A percentile compares a stretch with the other conserved stretches of the same genome.
phyloP scores from a whole-genome alignment of 2,113 vertebrate species.

The Crypturellus undulatus region DNA sequence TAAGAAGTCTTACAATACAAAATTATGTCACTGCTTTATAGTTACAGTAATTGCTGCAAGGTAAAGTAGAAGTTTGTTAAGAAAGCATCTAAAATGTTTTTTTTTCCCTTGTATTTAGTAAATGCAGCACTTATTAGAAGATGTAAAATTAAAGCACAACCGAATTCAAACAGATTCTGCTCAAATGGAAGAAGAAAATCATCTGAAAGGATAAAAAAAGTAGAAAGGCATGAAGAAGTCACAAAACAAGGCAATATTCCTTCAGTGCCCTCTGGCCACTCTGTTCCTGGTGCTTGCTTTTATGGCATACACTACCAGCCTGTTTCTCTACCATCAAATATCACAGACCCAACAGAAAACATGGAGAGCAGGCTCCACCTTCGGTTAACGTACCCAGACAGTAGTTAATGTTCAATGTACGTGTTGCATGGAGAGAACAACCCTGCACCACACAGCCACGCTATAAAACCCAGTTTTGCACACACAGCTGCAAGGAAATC shows the following conservation, averaged over 20 bases:
- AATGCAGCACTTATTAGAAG: not conserved
- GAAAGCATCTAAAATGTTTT: not conserved
- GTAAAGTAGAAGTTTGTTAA: not conserved
- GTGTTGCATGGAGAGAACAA: not conserved
- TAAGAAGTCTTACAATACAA: not conserved
- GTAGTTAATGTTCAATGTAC: slow-evolving; percentile 43
- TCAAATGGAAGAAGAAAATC: not conserved
- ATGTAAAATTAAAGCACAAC: not conserved
- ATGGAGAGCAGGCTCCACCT: slow-evolving; percentile 12
- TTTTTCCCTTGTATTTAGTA: not conserved
- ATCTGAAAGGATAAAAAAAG: not conserved
- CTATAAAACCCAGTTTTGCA: slow-evolving; percentile 32
- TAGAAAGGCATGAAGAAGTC: not conserved
- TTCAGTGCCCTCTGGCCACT: not conserved
- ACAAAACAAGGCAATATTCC: not conserved
- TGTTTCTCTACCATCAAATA: not conserved
- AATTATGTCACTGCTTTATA: not conserved
- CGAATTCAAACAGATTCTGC: not conserved
- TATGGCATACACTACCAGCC: not conserved
- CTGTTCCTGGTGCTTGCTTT: not conserved
- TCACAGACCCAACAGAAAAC: slow-evolving; percentile 9
- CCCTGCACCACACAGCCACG: not conserved
- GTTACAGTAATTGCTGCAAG: not conserved
- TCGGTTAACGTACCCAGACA: not conserved
- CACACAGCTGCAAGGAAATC: not conserved